Percentiles rank a stretch among this genome's conserved stretches.
These are phyloP conservation scores for Amphimedon queenslandica DNA, from an alignment of 37 sponge, comb jelly and placozoan species.

Conservation along the genomic window DNA sequence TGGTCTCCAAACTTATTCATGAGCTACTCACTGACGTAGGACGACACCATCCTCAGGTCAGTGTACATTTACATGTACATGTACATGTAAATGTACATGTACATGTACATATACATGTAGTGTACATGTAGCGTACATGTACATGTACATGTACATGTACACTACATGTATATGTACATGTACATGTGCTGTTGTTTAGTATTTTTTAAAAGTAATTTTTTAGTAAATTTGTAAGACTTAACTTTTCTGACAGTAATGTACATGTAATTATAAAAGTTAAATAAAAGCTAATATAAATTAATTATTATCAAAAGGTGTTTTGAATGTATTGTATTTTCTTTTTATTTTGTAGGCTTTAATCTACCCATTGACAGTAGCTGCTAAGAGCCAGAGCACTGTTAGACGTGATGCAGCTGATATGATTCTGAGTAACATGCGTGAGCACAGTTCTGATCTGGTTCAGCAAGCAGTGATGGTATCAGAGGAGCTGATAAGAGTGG, in stretches of 20 bases:
- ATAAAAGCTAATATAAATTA: too few species aligned
- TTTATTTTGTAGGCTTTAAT: slow-evolving; percentile 83
- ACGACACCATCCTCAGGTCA: slow-evolving; percentile 95
- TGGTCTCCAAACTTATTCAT: slow-evolving; percentile 86
- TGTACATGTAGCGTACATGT: too few species aligned
- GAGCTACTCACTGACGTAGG: slow-evolving; percentile 91
- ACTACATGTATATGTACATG: too few species aligned
- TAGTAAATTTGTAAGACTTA: too few species aligned
- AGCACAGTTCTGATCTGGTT: slow-evolving; percentile 82
- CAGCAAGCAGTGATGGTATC: slow-evolving; percentile 94
- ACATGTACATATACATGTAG: neutral
- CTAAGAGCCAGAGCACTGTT: slow-evolving; percentile 57
- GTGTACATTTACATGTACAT: neutral
- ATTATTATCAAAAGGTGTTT: neutral
- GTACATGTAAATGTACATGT: neutral
- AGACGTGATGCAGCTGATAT: slow-evolving; percentile 78
- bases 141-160: too few species aligned
- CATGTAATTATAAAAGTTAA: too few species aligned
- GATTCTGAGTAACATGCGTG: slow-evolving; percentile 81
- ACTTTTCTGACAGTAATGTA: too few species aligned
- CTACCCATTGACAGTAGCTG: slow-evolving; percentile 95
- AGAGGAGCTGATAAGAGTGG: slow-evolving; percentile 94
- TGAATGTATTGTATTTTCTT: neutral
- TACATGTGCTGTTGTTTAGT: too few species aligned
- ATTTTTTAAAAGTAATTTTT: too few species aligned